Percentiles rank a stretch among this genome's conserved stretches.
Evolutionary conservation across 2,113 vertebrate species (phyloP).

Genomic region (Deroptyus accipitrinus): DNA sequence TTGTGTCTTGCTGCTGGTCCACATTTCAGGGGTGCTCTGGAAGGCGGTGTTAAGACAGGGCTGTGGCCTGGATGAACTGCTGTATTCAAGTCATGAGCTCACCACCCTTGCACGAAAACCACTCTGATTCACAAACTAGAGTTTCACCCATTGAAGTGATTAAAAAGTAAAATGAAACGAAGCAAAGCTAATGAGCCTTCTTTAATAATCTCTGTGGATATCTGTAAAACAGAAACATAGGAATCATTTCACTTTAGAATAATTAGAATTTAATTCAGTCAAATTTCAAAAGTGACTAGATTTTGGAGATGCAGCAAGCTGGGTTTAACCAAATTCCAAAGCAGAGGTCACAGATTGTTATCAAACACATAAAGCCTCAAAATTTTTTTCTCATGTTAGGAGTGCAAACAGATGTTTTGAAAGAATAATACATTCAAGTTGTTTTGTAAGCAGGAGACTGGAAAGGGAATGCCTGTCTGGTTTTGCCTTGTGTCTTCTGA

Average conservation of each 20-base stretch:
- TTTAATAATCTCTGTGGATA: not conserved
- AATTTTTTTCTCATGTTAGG: constrained; percentile 62
- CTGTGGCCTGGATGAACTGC: not conserved
- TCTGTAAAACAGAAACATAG: not conserved
- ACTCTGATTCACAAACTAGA: not conserved
- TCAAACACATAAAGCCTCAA: constrained; percentile 49
- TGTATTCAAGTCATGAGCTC: constrained; percentile 6
- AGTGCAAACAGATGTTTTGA: constrained; percentile 58
- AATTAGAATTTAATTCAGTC: not conserved
- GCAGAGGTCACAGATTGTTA: constrained; percentile 44
- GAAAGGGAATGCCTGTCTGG: not conserved
- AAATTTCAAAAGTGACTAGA: not conserved
- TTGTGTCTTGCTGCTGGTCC: not conserved
- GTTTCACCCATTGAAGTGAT: constrained; percentile 17
- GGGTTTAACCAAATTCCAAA: not conserved
- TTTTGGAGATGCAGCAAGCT: not conserved
- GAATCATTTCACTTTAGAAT: constrained; percentile 4
- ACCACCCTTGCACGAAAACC: not conserved
- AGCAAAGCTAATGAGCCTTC: not conserved
- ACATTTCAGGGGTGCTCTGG: not conserved
- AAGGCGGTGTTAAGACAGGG: not conserved
- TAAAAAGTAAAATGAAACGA: not conserved
- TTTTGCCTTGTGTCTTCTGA: not conserved
- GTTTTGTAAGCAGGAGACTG: constrained; percentile 59
- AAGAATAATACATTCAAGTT: constrained; percentile 12